Evolutionary conservation across 2,888 invertebrate genomes (phyloP), one percentile per base, ranked within the genome.

Genomic region (Elgonia sp.): DNA sequence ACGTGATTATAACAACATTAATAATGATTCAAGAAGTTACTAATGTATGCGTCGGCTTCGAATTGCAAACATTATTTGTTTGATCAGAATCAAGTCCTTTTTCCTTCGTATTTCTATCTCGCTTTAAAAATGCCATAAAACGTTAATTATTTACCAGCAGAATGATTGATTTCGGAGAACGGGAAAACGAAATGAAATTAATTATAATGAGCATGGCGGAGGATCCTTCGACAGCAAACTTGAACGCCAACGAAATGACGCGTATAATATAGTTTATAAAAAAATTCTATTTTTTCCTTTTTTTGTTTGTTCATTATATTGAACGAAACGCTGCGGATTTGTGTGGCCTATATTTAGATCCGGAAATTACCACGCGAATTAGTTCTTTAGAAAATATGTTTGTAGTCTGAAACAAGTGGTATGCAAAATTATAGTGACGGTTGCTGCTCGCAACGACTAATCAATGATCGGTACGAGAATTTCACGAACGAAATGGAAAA

Each of bases 401-500:
- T 69, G 57, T 29, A 29, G 57, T 82, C 57, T 18, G n/a, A 60
- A 75, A 69, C 55, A 60, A 83, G 57, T 21, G 67, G 65, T 21
- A 63, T 12, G 75, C 29, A 14, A 83, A 76, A 67, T 69, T 67
- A 60, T 14, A 75, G 67, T 10, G 80, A 69, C 67, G 79, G 21
- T 60, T 9, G 63, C 29, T 50, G 79, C 67, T 69, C 21, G 77
- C 55, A 40, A 18, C 83, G 75, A 39, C 69, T 72, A 77, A 84
- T 85, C 80, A 75, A 75, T 80, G 85, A 85, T 80, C 72, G 60
- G 72, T 16, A 16, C 57, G 63, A 42, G 84, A 84, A 79, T 65
- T 84, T 84, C 72, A 18, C 57, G 72, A 84, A 72, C 75, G 65
- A 84, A 84, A 84, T 42, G 73, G 84, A 84, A 85, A 85, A 85